Base-by-base conservation (phyloP, 2,113 vertebrate species). In the Anoura caudifer region DNA sequence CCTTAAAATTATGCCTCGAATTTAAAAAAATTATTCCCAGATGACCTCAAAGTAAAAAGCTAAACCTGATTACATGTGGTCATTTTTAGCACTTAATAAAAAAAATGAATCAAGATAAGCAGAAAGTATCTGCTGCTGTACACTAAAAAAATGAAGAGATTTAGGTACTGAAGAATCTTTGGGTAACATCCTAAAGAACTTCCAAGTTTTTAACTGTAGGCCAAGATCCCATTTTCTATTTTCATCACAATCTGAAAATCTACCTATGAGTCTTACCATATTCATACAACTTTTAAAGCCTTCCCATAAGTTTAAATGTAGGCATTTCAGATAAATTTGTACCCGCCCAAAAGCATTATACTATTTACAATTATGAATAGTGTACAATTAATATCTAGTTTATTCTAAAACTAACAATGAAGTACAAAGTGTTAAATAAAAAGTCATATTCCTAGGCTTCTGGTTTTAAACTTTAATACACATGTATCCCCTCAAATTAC, bases 391-490 rank as follows among this genome's bases (percentile, higher is more conserved):
- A 95, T 86, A 92, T 76, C 26, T 93, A 94, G 28, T 36, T 88
- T 94, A 84, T 11, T n/a, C 59, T 38, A 10, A 91, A 93, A 85
- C 24, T 36, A 81, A 96, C 76, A 73, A 70, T 87, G 70, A 83
- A 63, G 59, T 72, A 76, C 19, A 36, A 11, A 17, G 20, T 65
- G 47, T 89, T 92, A 95, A 75, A 91, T 47, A 61, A 96, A 93
- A 94, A n/a, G 41, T 33, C 56, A 87, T 89, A 94, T 82, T 95
- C 65, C 65, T 45, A 81, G n/a, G 24, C 5, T 92, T 95, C 65
- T 90, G 17, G 28, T 95, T 93, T 95, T 91, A 91, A 93, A 97
- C 5, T 84, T 94, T 92, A 80, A 63, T 43, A 75, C 1, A 81
- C 1, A 54, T 5, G 6, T 16, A 86, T 11, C 12, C 52, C 16